Percentiles rank a stretch among this genome's conserved stretches.
Conservation (phyloP, 2,113 vertebrate genomes). For the Synchiropus splendidus region DNA sequence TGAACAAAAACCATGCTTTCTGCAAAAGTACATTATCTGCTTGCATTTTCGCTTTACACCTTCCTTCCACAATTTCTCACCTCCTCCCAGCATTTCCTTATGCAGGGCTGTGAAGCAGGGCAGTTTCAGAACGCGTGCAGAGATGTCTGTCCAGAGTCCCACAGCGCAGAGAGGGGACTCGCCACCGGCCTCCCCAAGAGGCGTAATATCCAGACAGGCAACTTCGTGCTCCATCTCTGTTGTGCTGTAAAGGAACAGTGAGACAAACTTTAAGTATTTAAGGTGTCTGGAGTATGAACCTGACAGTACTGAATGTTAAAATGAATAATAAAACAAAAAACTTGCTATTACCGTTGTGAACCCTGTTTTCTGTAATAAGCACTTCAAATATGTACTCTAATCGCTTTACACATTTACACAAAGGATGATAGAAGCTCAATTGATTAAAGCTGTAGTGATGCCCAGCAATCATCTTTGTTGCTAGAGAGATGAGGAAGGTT, state of each 20-base stretch:
- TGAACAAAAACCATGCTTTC: constrained; percentile 1
- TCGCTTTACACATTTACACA: too few species aligned
- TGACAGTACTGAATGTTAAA: too few species aligned
- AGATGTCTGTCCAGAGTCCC: constrained; percentile 97
- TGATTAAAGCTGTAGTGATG: too few species aligned
- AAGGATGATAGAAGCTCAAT: too few species aligned
- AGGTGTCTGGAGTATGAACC: too few species aligned
- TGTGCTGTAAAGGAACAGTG: constrained; percentile 61
- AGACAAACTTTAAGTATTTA: not conserved
- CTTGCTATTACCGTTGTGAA: too few species aligned
- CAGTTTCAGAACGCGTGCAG: constrained; percentile 86
- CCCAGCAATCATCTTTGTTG: too few species aligned
- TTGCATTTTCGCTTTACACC: not conserved
- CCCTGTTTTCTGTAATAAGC: too few species aligned
- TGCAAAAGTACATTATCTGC: constrained; percentile 3
- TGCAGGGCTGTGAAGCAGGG: constrained; percentile 90
- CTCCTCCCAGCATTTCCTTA: constrained; percentile 98
- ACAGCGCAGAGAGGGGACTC: constrained; percentile 92
- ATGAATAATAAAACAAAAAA: too few species aligned
- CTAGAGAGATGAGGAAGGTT: too few species aligned
- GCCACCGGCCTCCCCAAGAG: constrained; percentile 77
- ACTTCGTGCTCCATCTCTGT: constrained; percentile 98
- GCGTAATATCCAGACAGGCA: constrained; percentile 95
- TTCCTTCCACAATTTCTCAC: constrained; percentile 53
- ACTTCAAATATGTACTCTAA: too few species aligned